Evolutionary conservation across 2,113 vertebrate species (phyloP), one percentile per base, ranked within the genome.

Genomic region (Bungarus multicinctus): DNA sequence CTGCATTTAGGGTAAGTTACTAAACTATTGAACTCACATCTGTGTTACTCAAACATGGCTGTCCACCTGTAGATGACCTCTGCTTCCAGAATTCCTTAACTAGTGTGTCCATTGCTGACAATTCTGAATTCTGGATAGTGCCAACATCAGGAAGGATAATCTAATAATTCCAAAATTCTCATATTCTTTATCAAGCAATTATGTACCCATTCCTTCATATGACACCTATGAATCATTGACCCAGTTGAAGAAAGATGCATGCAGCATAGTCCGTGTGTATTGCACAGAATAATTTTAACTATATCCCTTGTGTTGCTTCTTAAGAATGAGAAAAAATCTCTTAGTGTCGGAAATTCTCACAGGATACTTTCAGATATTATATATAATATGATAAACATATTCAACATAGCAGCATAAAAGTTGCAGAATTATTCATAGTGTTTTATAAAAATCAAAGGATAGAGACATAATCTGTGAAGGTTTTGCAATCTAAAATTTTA

Each of bases 1-100:
- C 99, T 0, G 98, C 99, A 12, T 99, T 99, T 96, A 98, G 99
- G 97, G 99, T 99, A 96, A 99, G 99, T 95, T 25, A 45, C 53
- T 23, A 12, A 58, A 89, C 34, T 43, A 81, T 81, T 81, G 43
- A 81, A 10, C 34, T 81, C 74, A 81, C 22, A 6, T 43, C 74
- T 0, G 3, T 7, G 7, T 22, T 81, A 81, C 20, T 43, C 34
- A 81, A 81, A 81, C 7, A 10, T 81, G 18, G 74, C 74, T 81
- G 74, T 81, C 74, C 18, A 81, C 18, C 34, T 3, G 3, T 43
- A 43, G 74, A 43, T 81, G 74, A 43, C 7, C 18, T 81, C 34
- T 22, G 20, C 7, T 81, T 81, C 74, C 34, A 43, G 16, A 81
- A 81, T 43, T 81, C 18, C 74, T 81, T 81, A 43, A 81, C 74